These are phyloP conservation scores for Pachypsylla venusta DNA, from an alignment of 1,140 invertebrate species.

Conservation along the genomic window DNA sequence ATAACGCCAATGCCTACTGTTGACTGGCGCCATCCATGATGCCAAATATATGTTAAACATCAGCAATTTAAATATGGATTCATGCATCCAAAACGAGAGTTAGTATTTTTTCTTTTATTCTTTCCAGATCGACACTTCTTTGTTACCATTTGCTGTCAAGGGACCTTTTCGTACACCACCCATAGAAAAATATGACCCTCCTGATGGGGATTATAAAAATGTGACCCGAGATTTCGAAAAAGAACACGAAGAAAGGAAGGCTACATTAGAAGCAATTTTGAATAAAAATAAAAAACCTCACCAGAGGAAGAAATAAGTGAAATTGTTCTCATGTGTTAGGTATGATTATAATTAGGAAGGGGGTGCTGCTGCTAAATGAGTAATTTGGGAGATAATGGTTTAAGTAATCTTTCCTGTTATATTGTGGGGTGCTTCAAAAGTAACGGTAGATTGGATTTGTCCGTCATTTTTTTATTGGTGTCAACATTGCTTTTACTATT, in stretches of 20 bases:
- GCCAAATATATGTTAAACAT: no score
- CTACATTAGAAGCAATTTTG: neutral
- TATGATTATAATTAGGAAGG: no score
- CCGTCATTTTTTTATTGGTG: no score
- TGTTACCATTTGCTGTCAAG: constrained; percentile 46
- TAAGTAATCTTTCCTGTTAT: no score
- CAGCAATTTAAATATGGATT: no score
- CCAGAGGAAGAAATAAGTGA: constrained; percentile 7
- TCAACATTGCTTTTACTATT: no score
- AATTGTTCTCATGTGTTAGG: no score
- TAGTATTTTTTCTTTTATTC: constrained; percentile 22
- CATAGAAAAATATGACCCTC: constrained; percentile 54
- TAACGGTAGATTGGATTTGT: no score
- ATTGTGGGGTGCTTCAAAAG: no score
- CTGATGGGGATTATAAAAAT: constrained; percentile 75
- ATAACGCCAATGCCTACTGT: constrained; percentile 10
- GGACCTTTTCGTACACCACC: constrained; percentile 64
- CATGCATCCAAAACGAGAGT: no score
- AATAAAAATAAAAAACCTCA: neutral
- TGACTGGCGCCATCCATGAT: constrained; percentile 9
- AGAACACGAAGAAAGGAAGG: constrained; percentile 1
- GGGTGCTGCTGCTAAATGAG: no score
- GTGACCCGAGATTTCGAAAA: constrained; percentile 33
- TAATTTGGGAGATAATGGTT: no score
- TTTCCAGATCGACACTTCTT: constrained; percentile 46